phyloP scores from a whole-genome alignment of 92 coral and sea anemone species.

The Siderastrea siderea region DNA sequence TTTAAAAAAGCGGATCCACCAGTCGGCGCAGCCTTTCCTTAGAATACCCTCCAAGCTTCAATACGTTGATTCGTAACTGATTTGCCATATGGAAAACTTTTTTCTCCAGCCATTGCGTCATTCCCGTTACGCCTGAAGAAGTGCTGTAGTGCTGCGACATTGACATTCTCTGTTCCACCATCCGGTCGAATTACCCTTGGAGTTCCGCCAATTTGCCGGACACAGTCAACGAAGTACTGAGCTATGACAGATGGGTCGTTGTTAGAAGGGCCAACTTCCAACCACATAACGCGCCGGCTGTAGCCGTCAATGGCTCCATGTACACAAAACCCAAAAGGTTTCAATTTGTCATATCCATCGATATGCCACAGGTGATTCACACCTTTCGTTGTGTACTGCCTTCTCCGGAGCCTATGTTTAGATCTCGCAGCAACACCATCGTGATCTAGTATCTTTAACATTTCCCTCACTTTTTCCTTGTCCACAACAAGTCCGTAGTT shows the following conservation, averaged over 20 bases:
- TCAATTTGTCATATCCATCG: conserved; percentile 55
- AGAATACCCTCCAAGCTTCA: conserved; percentile 31
- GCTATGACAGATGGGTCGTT: conserved; percentile 39
- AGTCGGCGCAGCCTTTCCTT: background rate
- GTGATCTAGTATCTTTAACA: conserved; percentile 61
- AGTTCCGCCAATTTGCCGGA: conserved; percentile 57
- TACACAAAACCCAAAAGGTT: conserved; percentile 44
- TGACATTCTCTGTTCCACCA: conserved; percentile 52
- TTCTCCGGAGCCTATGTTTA: conserved; percentile 60
- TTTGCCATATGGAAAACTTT: conserved; percentile 16
- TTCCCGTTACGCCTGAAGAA: conserved; percentile 23
- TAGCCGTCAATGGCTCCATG: conserved; percentile 49
- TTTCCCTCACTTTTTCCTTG: conserved; percentile 59
- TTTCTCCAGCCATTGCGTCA: conserved; percentile 15
- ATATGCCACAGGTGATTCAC: conserved; percentile 72
- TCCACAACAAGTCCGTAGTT: conserved; percentile 50
- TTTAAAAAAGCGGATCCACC: conserved; percentile 42
- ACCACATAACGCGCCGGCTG: conserved; percentile 62
- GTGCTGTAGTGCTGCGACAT: conserved; percentile 37
- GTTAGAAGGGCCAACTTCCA: conserved; percentile 64
- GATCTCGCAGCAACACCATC: conserved; percentile 75
- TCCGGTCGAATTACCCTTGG: conserved; percentile 48
- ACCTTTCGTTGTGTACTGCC: conserved; percentile 69
- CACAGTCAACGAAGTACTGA: conserved; percentile 57
- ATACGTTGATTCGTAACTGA: conserved; percentile 21